phyloP scores from a whole-genome alignment of 1,140 invertebrate species.

The Belonocnema kinseyi region DNA sequence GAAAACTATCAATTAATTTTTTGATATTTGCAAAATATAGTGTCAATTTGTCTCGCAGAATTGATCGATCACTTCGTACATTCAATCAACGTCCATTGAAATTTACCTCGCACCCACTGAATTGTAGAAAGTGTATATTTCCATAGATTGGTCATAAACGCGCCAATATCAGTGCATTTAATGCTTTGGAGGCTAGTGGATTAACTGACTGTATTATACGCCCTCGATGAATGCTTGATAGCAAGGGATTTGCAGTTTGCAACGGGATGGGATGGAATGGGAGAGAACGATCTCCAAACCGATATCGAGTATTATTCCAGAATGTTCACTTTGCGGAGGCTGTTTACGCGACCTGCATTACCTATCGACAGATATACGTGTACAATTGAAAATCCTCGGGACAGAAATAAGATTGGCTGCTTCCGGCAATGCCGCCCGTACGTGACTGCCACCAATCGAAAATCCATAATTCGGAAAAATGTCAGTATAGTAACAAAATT shows the following conservation, averaged over 20 bases:
- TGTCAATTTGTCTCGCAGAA: too few species aligned
- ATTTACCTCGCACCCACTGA: too few species aligned
- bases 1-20: too few species aligned
- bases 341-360: constrained; percentile 53
- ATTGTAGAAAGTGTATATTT: too few species aligned
- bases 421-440: constrained; percentile 9
- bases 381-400: constrained; percentile 32
- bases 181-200: neutral
- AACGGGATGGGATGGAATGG: constrained; percentile 44
- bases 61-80: too few species aligned
- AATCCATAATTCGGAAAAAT: too few species aligned
- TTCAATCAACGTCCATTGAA: too few species aligned
- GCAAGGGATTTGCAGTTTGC: constrained; percentile 29
- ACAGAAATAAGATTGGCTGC: constrained; percentile 54
- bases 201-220: constrained; percentile 50
- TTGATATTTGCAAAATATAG: too few species aligned
- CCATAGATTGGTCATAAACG: too few species aligned
- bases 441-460: constrained; percentile 40
- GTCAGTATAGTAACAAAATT: too few species aligned
- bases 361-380: constrained; percentile 34
- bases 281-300: constrained; percentile 54
- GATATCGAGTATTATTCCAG: constrained; percentile 60
- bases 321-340: constrained; percentile 49
- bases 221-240: constrained; percentile 56
- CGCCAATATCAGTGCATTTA: too few species aligned